Base-by-base conservation (phyloP, 2,113 vertebrate genomes). In the Acanthisitta chloris region DNA sequence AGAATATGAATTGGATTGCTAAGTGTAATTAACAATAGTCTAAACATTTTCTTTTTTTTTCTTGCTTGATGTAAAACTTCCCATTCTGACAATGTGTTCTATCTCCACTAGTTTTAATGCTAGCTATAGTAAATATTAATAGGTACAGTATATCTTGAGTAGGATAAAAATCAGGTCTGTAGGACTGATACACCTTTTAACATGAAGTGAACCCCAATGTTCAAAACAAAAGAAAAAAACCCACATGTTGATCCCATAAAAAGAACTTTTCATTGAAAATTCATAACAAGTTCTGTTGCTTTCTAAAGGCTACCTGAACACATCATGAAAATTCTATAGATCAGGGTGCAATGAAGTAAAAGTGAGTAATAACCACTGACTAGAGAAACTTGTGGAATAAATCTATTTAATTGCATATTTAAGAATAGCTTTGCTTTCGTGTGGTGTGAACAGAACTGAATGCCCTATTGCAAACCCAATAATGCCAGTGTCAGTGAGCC, bases 321-420 rank as follows among this genome's bases (percentile, higher is more conserved):
- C 92, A 97, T 97, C 95, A 93, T 96, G 97, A 98, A 97, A 97
- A 98, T 98, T 98, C 98, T 98, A 94, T 98, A 98, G 98, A 98
- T 98, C 97, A 98, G 97, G 94, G 96, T 98, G 97, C 97, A 98
- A 90, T 98, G 98, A 97, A 96, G 97, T 97, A 97, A 97, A 98
- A 98, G 97, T 98, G 97, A 98, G 97, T 98, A 98, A 98, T 98
- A 98, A 98, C 97, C 97, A 98, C 97, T 97, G 98, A 98, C 97
- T 98, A 98, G 97, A 98, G 98, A 97, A 98, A 98, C 97, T 97
- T 98, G 98, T 97, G 94, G 98, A 98, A 98, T 98, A 98, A 98
- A 98, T 98, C 98, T 98, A 98, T 98, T 98, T 98, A 98, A 98
- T 98, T 98, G 98, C 98, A 98, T 98, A 98, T 98, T 98, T 98